Base-by-base conservation (phyloP, 2,113 vertebrate genomes). In the Chloropsis hardwickii region DNA sequence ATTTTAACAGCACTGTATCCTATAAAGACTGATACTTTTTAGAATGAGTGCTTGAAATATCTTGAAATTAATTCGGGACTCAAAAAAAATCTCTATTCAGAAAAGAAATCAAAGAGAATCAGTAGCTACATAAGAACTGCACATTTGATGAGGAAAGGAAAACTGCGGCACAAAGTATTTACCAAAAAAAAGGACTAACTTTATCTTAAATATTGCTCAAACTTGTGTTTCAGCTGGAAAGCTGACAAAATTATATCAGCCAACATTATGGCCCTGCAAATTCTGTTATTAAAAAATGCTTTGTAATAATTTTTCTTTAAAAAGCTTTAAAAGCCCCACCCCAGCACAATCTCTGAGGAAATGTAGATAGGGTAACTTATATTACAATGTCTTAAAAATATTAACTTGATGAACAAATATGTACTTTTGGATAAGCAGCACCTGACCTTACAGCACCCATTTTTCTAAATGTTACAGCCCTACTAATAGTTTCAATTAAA, bases 401-500 rank as follows among this genome's bases (percentile, higher is more conserved):
- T 96, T 89, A 96, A 82, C 73, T 94, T 88, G 51, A 80, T 97
- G 88, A 86, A 95, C 96, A 98, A 98, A 98, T 97, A 98, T 97
- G 95, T 97, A 95, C 96, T 97, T 97, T 94, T 85, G 90, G 88
- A 96, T 86, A 96, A 79, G 95, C 86, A 96, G 53, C 54, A 22
- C n/a, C 35, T 97, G 91, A 96, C 91, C 96, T 98, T 97, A 95
- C 82, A 87, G 85, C 65, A 97, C 70, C 61, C 90, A 93, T 90
- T 92, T 86, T 96, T 98, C 92, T 97, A 98, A 98, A 98, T 98
- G 98, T 98, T 98, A 98, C 94, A 88, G 93, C 77, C 78, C 39
- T 96, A 82, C 95, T 96, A 97, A 97, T 96, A 97, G 95, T 97
- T 98, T 98, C 96, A 98, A 98, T 98, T 98, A 98, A 98, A 98